Evolutionary conservation across 2,888 invertebrate species (phyloP), one percentile per base, ranked within the genome.

Genomic region (Zygothrica quintamaculata): DNA sequence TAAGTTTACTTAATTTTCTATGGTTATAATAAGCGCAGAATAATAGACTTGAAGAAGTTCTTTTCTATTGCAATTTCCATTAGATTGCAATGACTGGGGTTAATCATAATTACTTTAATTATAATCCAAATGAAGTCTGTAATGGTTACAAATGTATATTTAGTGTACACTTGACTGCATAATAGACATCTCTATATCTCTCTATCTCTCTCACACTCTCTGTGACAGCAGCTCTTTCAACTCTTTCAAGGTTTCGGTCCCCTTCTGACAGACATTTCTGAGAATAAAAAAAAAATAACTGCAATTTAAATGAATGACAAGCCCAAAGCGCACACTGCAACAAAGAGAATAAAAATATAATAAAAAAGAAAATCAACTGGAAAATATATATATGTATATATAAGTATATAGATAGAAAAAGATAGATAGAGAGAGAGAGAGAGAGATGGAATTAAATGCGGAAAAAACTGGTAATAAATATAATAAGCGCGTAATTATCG

Each of bases 401-500:
- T n/a, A 25, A 36, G 52, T 3, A 26, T n/a, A 11, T 1, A 42
- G 18, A 22, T 5, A 22, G 31, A 13, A 26, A 22, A 43, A 56
- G 26, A 36, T 47, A 47, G 34, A 5, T 6, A 1, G 11, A 39
- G 33, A 44, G 36, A 36, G 36, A 26, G 26, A 36, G 55, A 61
- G 22, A 46, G 34, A 42, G 42, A 56, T 50, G 59, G 53, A 76
- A 85, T 75, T 69, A 78, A 80, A 69, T 68, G 80, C 71, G 71
- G 64, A 76, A 76, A 78, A 84, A 76, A 76, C 74, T 58, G 76
- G 74, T 84, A 84, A 82, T 82, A 85, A 84, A 80, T 72, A 78
- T 86, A 84, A 84, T 86, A 84, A 86, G 86, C 86, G 76, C 84
- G 84, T 84, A 84, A 84, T 84, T 84, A 80, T 84, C 84, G 80